Evolutionary conservation across 2,113 vertebrate genomes (phyloP), one percentile per base, ranked within the genome.

Genomic region (Melanocharis versteri): DNA sequence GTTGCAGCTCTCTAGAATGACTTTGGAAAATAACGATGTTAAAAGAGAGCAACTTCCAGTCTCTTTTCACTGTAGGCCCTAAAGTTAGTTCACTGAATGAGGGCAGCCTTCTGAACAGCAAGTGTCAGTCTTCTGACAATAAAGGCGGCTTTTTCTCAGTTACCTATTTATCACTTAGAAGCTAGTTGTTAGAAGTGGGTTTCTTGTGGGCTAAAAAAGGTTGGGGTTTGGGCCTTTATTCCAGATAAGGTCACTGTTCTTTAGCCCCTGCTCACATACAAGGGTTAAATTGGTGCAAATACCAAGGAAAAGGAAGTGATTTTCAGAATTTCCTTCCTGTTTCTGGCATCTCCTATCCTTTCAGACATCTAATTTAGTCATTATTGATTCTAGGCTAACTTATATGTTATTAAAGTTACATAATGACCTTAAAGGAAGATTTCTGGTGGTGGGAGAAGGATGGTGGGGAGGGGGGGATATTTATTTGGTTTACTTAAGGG

Each of bases 391-490:
- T 47, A 70, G 23, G 39, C 33, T 73, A 80, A 61, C 3, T 45
- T 69, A 5, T 1, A 17, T 35, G 19, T 69, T 78, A 26, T 3
- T 57, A 18, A 58, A 73, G 20, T 61, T 91, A 71, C 35, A 18
- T 65, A 48, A 57, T 68, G 21, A 71, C 50, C 28, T 82, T 79
- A 56, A 87, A 82, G 60, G 37, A 89, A 62, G 42, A 62, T 51
- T 61, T 15, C 1, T 53, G 40, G 12, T 57, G 27, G 30, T 37
- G 16, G 44, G 61, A 62, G 39, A 66, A 82, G 58, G 64, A 48
- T 31, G 23, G 11, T 2, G 21, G 19, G 15, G 5, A 11, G 30
- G 9, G 11, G 7, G 8, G 4, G 1, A n/a, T 16, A 10, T 47
- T 90, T 76, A 71, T 68, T 71, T 68, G 26, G 8, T 70, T 75